Evolutionary conservation across 2,888 invertebrate species (phyloP), one percentile per base, ranked within the genome.

Genomic region (Drosophila cracens): DNA sequence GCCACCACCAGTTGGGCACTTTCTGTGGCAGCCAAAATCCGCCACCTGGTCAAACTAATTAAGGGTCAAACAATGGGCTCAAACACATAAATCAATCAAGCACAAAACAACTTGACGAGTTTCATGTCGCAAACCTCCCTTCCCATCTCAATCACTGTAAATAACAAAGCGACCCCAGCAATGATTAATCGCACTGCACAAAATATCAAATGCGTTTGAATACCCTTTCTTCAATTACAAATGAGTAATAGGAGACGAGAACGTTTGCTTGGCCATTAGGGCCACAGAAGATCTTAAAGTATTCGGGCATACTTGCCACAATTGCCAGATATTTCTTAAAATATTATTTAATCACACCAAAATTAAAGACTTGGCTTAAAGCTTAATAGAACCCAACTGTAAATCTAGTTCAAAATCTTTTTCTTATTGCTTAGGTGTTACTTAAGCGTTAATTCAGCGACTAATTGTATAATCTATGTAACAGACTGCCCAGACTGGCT

Each of bases 71-170:
- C 88, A 81, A 83, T 85, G 77, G 83, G 86, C 83, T 79, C 79
- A 60, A 74, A 74, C 70, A 86, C 86, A 85, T 85, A 85, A 85
- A 85, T 85, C 88, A 85, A 85, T 85, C 85, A 85, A 70, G 72
- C 88, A 70, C 79, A 87, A 79, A 85, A 85, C 83, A 79, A 85
- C 88, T 85, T 87, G 88, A 85, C 85, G 85, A 85, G 83, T 87
- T 77, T 74, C 81, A 66, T 76, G 79, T 80, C 75, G 72, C 72
- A 49, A 46, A 57, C 48, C 57, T 34, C 34, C 7, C 54, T 36
- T 33, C 56, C 52, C 21, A 36, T 43, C 34, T 13, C 21, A 57
- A 51, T 51, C 51, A n/a, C 29, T 29, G 51, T 18, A 10, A 25
- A 29, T 31, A 64, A 70, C 79, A 78, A 76, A 72, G 76, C 49